A percentile compares a stretch with the other conserved stretches of the same genome.
Evolutionary conservation across 2,797 vertebrate genomes (phyloP).

Genomic region (Sylvia borin): DNA sequence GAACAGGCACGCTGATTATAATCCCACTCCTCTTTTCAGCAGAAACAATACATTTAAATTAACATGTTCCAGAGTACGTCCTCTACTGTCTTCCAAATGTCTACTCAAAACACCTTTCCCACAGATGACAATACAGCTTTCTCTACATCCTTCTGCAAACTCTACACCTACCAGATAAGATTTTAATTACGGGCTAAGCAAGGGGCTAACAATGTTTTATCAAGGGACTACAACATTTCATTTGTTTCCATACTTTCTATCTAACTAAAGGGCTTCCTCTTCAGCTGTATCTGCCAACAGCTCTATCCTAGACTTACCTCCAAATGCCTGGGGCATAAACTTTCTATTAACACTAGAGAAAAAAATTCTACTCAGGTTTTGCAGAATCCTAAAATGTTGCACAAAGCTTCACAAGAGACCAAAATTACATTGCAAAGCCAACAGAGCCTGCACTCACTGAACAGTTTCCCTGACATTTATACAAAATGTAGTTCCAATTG

Average conservation of each 20-base stretch:
- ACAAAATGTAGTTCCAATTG: not conserved
- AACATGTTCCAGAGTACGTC: not conserved
- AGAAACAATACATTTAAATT: slow-evolving; percentile 24
- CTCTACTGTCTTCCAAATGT: slow-evolving; percentile 8
- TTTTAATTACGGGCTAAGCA: not conserved
- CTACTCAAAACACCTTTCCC: not conserved
- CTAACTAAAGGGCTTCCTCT: not conserved
- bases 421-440: not conserved
- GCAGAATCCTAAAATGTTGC: not conserved
- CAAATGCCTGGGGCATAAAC: not conserved
- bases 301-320: not conserved
- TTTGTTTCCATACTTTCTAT: not conserved
- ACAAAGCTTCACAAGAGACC: not conserved
- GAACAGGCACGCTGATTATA: slow-evolving; percentile 33
- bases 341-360: not conserved
- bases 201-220: not conserved
- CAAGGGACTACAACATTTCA: not conserved
- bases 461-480: not conserved
- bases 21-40: not conserved
- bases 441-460: not conserved
- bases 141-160: not conserved
- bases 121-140: not conserved
- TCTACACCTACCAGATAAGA: not conserved
- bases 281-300: not conserved
- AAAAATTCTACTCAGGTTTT: not conserved